Percentiles rank a stretch among this genome's conserved stretches.
Conservation (phyloP, 2,113 vertebrate genomes). For the Scomber colias region DNA sequence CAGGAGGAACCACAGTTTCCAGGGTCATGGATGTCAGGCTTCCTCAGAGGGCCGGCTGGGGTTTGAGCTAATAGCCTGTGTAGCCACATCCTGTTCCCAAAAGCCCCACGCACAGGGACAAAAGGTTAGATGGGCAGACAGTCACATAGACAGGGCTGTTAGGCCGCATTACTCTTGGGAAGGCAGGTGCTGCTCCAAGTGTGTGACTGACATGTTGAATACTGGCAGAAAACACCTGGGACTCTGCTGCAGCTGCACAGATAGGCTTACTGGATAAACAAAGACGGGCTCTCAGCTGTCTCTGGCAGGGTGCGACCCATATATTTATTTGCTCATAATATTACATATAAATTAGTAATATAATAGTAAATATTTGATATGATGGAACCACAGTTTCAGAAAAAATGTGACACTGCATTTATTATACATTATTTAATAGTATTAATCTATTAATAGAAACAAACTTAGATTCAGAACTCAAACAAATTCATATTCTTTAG, state of each 20-base stretch:
- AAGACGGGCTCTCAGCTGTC: not conserved
- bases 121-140: constrained; percentile 58
- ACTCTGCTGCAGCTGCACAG: constrained; percentile 50
- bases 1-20: constrained; percentile 61
- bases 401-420: not conserved
- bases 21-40: constrained; percentile 66
- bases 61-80: constrained; percentile 64
- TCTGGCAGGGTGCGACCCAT: not conserved
- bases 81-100: constrained; percentile 71
- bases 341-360: not conserved
- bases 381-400: not conserved
- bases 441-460: not conserved
- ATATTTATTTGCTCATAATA: not conserved
- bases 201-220: constrained; percentile 63
- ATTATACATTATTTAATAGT: not conserved
- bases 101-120: constrained; percentile 45
- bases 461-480: not conserved
- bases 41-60: constrained; percentile 64
- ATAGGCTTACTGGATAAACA: constrained; percentile 45
- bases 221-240: constrained; percentile 70
- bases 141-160: constrained; percentile 48
- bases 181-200: constrained; percentile 63
- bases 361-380: not conserved
- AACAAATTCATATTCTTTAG: no score
- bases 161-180: constrained; percentile 57